Evolutionary conservation across 2,797 vertebrate genomes (phyloP).

Genomic region (Scleropages formosus): DNA sequence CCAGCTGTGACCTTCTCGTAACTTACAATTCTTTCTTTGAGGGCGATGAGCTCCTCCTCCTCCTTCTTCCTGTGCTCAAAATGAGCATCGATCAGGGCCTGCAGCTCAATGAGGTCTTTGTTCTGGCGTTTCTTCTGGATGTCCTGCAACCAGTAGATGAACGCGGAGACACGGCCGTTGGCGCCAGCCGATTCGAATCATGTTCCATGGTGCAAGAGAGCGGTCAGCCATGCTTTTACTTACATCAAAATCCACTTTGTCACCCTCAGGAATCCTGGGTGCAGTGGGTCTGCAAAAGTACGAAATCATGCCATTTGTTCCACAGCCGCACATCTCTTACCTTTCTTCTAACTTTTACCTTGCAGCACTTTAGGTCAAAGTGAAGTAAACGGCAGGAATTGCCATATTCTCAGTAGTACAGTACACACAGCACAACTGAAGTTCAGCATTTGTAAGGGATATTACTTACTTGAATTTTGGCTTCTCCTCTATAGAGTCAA

Average conservation of each 20-base stretch:
- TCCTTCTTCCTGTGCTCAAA: constrained; percentile 94
- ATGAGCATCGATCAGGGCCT: constrained; percentile 93
- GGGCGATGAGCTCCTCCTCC: constrained; percentile 88
- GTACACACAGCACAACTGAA: not conserved
- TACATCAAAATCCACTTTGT: constrained; percentile 98
- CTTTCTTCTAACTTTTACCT: not conserved
- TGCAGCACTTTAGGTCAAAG: not conserved
- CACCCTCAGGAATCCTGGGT: constrained; percentile 95
- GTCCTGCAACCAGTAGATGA: constrained; percentile 69
- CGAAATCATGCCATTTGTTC: not conserved
- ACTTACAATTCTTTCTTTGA: constrained; percentile 92
- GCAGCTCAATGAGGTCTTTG: constrained; percentile 92
- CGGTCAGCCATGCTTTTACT: constrained; percentile 55
- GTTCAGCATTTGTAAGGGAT: not conserved
- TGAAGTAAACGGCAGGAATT: not conserved
- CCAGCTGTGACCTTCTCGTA: not conserved
- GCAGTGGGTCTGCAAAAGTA: constrained; percentile 64
- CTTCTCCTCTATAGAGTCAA: constrained; percentile 64
- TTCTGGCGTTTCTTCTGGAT: constrained; percentile 97
- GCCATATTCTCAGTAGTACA: not conserved
- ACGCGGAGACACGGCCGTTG: constrained; percentile 18
- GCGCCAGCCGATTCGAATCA: not conserved
- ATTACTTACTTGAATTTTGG: constrained; percentile 73
- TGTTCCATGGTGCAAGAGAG: not conserved
- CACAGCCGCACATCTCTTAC: not conserved